Evolutionary conservation across 2,888 invertebrate species (phyloP), one percentile per base, ranked within the genome.

Genomic region (Nephrocerus scutellatus): DNA sequence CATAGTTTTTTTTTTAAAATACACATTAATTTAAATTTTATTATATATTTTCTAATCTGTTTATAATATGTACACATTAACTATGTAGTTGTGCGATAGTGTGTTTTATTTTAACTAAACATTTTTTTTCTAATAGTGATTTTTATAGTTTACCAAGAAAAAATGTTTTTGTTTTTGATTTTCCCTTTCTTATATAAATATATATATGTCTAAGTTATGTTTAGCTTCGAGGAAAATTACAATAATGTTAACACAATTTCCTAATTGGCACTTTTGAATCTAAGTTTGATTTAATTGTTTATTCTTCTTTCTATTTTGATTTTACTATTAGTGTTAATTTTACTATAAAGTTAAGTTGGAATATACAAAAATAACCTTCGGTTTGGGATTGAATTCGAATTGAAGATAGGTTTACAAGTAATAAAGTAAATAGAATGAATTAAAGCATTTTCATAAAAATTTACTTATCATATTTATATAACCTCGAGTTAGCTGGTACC

Each of bases 171-270:
- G n/a, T n/a, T n/a, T n/a, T n/a, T n/a, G n/a, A 2, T 30, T 20
- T 31, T 33, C 24, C 38, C 18, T 22, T 34, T 38, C 23, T 30
- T 8, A 22, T 22, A 10, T 22, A 22, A 22, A 8, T 10, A 22
- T 22, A n/a, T n/a, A n/a, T n/a, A n/a, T n/a, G n/a, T n/a, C n/a
- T 20, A 13, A 13, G 21, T 35, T 38, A 16, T 35, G 34, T 22
- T 41, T 40, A 46, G 29, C 24, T 36, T n/a, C n/a, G n/a, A n/a
- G 24, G 13, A 25, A 30, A 31, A 30, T 32, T 41, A 44, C 44
- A 44, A n/a, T n/a, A 44, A 46, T 44, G 46, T 41, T 44, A 46
- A 46, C 41, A 46, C 46, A 46, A 46, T 46, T 46, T 46, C 44
- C 41, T 43, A 44, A 44, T 46, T 46, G 46, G 46, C 46, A 46